A percentile compares a stretch with the other conserved stretches of the same genome.
Conservation (phyloP, 2,888 invertebrate genomes). For the Linnaemya vulpina region DNA sequence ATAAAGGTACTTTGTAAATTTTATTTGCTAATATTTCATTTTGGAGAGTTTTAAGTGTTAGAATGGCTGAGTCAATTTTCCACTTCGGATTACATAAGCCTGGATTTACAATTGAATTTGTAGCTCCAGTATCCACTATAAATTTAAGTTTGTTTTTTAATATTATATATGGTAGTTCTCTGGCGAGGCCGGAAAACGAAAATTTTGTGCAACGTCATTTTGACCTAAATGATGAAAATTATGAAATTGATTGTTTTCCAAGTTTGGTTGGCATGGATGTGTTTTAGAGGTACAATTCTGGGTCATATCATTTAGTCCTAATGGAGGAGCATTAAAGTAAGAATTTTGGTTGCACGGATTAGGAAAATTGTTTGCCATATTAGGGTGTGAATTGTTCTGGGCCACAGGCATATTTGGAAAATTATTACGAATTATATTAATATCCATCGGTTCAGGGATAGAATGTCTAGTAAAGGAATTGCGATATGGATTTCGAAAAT, state of each 20-base stretch:
- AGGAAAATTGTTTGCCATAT: not conserved
- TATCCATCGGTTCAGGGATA: constrained; percentile 12
- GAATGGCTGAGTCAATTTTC: not conserved
- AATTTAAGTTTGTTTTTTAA: not conserved
- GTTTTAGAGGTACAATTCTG: not conserved
- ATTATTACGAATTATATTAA: constrained; percentile 10
- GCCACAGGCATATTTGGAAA: not conserved
- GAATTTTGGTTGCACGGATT: not conserved
- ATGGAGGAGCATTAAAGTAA: not conserved
- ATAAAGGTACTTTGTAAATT: constrained; percentile 2
- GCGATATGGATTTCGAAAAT: not conserved
- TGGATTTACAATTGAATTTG: constrained; percentile 10
- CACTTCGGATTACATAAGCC: constrained; percentile 8
- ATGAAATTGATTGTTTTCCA: not conserved
- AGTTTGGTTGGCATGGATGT: too few species aligned
- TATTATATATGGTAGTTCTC: constrained; percentile 14
- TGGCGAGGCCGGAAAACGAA: constrained; percentile 6
- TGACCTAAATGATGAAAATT: not conserved
- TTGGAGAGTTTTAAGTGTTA: not conserved
- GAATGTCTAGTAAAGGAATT: not conserved
- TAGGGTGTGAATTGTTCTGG: not conserved
- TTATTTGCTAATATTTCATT: not conserved
- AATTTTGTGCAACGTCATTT: not conserved
- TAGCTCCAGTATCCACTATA: constrained; percentile 21
- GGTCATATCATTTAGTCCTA: not conserved